Percentiles rank a stretch among this genome's conserved stretches.
Conservation (phyloP, 2,888 invertebrate genomes). For the Sicus ferrugineus region DNA sequence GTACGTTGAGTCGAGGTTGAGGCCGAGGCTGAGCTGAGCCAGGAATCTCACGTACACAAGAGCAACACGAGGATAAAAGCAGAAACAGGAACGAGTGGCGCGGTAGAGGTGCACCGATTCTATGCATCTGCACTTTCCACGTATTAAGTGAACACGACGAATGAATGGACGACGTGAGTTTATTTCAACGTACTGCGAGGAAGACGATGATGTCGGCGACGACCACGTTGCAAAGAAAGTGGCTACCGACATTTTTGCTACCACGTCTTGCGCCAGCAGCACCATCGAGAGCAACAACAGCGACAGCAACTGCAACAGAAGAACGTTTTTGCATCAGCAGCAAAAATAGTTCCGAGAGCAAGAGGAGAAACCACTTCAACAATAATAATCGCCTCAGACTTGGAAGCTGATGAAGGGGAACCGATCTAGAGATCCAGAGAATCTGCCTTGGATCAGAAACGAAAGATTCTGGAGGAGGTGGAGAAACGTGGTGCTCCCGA, state of each 20-base stretch:
- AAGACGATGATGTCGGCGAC: background rate
- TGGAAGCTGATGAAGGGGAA: too few relatives aligned
- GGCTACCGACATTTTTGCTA: background rate
- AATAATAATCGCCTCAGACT: too few relatives aligned
- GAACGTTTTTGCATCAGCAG: too few relatives aligned
- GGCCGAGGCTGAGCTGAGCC: background rate
- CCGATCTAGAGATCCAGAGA: too few relatives aligned
- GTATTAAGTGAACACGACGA: slow-evolving; percentile 20
- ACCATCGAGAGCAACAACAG: background rate
- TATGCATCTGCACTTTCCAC: too few relatives aligned
- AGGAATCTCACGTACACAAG: background rate
- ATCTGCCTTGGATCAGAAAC: too few relatives aligned
- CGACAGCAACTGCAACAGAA: background rate
- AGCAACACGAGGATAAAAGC: background rate
- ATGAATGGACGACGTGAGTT: slow-evolving; percentile 29
- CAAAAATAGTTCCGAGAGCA: too few relatives aligned
- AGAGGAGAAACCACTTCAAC: too few relatives aligned
- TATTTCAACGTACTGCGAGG: slow-evolving; percentile 14
- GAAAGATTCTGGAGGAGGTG: too few relatives aligned
- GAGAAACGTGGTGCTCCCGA: too few relatives aligned
- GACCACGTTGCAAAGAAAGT: background rate
- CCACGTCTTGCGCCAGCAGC: background rate
- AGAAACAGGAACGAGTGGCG: background rate
- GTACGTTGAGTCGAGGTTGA: background rate
- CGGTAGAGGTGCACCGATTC: too few relatives aligned